Percentiles rank a stretch among this genome's conserved stretches.
phyloP scores from a whole-genome alignment of 2,113 vertebrate species.

The Riparia riparia region DNA sequence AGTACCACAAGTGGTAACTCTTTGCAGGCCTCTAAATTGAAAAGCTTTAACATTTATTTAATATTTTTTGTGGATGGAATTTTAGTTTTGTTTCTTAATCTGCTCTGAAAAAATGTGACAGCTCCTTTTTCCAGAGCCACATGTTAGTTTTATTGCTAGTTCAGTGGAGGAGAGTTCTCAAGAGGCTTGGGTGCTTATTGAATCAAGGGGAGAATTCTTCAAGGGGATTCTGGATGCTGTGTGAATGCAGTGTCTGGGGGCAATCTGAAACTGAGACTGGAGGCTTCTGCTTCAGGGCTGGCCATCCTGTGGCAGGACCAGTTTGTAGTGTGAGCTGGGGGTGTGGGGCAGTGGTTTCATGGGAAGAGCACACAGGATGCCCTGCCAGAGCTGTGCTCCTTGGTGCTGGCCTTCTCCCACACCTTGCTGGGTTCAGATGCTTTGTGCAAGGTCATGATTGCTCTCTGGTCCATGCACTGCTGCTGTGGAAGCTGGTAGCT shows the following conservation, averaged over 20 bases:
- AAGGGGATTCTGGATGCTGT: background rate
- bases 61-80: background rate
- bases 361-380: fast-evolving
- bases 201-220: fast-evolving
- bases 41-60: background rate
- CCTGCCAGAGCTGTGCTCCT: fast-evolving
- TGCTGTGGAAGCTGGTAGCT: background rate
- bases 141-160: background rate
- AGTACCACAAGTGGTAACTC: background rate
- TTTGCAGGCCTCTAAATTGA: background rate
- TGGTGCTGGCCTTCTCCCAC: fast-evolving
- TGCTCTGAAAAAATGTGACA: background rate
- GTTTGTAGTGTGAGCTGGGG: background rate
- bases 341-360: background rate
- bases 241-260: background rate
- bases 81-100: background rate
- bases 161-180: background rate
- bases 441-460: fast-evolving
- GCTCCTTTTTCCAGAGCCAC: background rate
- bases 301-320: background rate
- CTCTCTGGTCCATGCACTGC: background rate
- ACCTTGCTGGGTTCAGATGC: fast-evolving
- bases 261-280: background rate
- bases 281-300: background rate
- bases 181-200: background rate